These are phyloP conservation scores for Disparrhopalites patrizii DNA, from an alignment of 2,888 invertebrate genomes.

Conservation along the genomic window DNA sequence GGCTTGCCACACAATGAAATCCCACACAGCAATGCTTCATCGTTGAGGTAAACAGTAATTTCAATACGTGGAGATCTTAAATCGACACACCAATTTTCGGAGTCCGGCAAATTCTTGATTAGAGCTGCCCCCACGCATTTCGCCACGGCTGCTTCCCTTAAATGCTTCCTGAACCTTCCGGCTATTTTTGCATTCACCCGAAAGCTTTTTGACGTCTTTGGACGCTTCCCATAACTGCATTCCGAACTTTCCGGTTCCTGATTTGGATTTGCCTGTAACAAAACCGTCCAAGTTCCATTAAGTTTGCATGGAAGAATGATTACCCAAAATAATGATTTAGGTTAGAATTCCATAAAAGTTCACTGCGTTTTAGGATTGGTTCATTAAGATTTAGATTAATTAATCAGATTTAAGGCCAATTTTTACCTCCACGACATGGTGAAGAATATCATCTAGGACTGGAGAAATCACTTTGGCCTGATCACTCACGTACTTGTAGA, in stretches of 20 bases:
- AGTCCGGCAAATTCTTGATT: not conserved
- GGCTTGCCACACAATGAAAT: not conserved
- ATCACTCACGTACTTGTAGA: too few species aligned
- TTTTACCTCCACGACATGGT: too few species aligned
- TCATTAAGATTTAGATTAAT: too few species aligned
- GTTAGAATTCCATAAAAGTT: too few species aligned
- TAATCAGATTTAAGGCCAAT: too few species aligned
- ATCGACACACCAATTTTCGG: not conserved
- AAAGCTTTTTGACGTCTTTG: not conserved
- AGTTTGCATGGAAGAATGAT: not conserved
- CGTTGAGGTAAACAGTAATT: not conserved
- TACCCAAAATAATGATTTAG: too few species aligned
- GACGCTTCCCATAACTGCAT: not conserved
- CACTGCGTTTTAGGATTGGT: too few species aligned
- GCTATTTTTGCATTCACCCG: constrained; percentile 7
- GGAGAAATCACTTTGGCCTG: too few species aligned
- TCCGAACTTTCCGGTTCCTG: not conserved
- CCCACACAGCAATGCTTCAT: constrained; percentile 5
- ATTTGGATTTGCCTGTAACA: too few species aligned
- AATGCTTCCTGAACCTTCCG: not conserved
- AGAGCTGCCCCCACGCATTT: constrained; percentile 7
- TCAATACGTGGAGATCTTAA: not conserved
- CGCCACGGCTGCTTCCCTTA: not conserved
- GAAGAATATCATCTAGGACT: too few species aligned
- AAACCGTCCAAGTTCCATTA: too few species aligned